Conservation (phyloP, 2,797 vertebrate genomes). For the Malacoraja senta region DNA sequence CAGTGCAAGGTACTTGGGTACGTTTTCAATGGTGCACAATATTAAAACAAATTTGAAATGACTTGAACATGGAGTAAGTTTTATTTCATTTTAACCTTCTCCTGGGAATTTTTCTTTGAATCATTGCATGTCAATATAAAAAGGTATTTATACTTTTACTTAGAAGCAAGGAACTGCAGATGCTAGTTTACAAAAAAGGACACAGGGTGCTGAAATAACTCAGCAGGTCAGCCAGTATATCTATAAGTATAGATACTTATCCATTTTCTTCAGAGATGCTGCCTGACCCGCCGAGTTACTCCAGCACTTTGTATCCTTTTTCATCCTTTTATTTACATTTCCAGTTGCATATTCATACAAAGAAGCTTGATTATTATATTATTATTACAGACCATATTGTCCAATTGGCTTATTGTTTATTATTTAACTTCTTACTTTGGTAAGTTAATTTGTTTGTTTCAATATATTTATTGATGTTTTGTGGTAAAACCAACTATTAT, state of each 20-base stretch:
- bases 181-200: too few species aligned
- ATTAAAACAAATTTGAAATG: slow-evolving; percentile 77
- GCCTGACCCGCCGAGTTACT: too few species aligned
- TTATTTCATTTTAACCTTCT: slow-evolving; percentile 20
- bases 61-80: slow-evolving; percentile 31
- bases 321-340: neutral
- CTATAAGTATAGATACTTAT: too few species aligned
- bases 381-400: neutral
- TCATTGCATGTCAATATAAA: neutral
- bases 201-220: too few species aligned
- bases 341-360: neutral
- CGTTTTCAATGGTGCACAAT: slow-evolving; percentile 73
- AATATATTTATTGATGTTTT: neutral
- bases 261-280: too few species aligned
- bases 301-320: too few species aligned
- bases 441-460: neutral
- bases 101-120: neutral
- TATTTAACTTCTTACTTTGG: too few species aligned
- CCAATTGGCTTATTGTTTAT: neutral
- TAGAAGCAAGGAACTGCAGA: too few species aligned
- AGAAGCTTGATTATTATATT: neutral
- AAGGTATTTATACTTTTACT: neutral
- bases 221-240: too few species aligned
- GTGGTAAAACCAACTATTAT: neutral
- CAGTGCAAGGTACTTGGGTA: slow-evolving; percentile 62